Conservation (phyloP, 2,888 invertebrate species). For the Drosophila fungiperda region DNA sequence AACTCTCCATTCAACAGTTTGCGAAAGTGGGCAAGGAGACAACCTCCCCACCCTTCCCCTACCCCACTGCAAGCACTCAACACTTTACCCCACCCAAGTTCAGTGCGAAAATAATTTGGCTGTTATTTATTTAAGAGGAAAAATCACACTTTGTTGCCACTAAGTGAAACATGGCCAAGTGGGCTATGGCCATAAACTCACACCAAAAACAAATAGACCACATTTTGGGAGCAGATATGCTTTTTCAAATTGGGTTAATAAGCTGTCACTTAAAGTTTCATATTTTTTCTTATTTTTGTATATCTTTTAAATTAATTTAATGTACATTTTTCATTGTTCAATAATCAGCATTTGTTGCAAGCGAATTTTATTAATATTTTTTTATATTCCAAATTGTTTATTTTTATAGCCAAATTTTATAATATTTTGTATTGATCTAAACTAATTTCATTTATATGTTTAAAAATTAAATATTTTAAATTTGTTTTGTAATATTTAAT, state of each 20-base stretch:
- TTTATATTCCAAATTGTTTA: background rate
- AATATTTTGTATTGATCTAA: too few relatives aligned
- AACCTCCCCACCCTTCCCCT: too few relatives aligned
- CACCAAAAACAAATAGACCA: conserved; percentile 9
- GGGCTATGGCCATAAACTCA: conserved; percentile 27
- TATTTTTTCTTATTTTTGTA: background rate
- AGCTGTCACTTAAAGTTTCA: background rate
- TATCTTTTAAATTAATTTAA: background rate
- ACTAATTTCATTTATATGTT: too few relatives aligned
- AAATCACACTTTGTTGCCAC: conserved; percentile 34
- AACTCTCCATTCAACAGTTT: conserved; percentile 38
- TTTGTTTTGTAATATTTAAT: rapidly evolving
- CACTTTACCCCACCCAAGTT: background rate
- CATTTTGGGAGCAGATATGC: background rate
- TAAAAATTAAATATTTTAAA: background rate
- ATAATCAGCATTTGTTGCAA: background rate
- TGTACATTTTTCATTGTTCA: rapidly evolving
- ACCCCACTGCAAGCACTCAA: background rate
- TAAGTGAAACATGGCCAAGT: conserved; percentile 56
- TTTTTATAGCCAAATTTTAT: background rate
- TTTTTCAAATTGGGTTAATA: background rate
- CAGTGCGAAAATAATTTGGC: conserved; percentile 30
- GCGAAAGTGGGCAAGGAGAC: background rate
- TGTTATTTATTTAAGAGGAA: conserved; percentile 43
- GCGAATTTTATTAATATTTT: background rate